A percentile compares a stretch with the other conserved stretches of the same genome.
Conservation (phyloP, 2,888 invertebrate species). For the Gnatocerus cornutus region DNA sequence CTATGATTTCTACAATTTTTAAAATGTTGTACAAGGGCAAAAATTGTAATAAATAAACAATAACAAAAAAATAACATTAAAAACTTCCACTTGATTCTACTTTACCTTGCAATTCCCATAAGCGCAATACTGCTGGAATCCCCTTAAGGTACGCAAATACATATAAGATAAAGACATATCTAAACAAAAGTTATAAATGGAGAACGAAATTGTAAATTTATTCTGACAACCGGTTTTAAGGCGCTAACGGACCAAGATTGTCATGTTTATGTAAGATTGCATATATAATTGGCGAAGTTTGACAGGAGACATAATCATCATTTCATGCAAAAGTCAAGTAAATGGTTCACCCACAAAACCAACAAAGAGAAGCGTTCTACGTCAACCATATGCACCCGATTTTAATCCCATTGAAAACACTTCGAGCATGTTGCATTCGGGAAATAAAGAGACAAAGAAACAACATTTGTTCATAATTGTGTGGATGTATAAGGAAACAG, state of each 20-base stretch:
- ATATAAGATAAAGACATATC: slow-evolving; percentile 23
- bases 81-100: no score
- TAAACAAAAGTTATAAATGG: slow-evolving; percentile 20
- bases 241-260: slow-evolving; percentile 1
- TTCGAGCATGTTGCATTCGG: not conserved
- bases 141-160: not conserved
- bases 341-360: not conserved
- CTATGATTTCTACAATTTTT: no score
- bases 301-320: not conserved
- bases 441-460: not conserved
- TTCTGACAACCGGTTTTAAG: slow-evolving; percentile 20
- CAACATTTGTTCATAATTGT: no score
- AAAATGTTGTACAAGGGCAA: no score
- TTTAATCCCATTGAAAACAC: not conserved
- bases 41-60: no score
- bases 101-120: no score
- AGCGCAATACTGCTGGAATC: no score
- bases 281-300: not conserved
- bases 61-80: no score
- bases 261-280: not conserved
- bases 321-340: not conserved
- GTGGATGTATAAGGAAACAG: no score
- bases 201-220: slow-evolving; percentile 18
- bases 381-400: not conserved
- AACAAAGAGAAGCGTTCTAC: not conserved